Percentiles rank a stretch among this genome's conserved stretches.
Evolutionary conservation across 1,140 invertebrate genomes (phyloP).

Genomic region (Drosophila simulans): DNA sequence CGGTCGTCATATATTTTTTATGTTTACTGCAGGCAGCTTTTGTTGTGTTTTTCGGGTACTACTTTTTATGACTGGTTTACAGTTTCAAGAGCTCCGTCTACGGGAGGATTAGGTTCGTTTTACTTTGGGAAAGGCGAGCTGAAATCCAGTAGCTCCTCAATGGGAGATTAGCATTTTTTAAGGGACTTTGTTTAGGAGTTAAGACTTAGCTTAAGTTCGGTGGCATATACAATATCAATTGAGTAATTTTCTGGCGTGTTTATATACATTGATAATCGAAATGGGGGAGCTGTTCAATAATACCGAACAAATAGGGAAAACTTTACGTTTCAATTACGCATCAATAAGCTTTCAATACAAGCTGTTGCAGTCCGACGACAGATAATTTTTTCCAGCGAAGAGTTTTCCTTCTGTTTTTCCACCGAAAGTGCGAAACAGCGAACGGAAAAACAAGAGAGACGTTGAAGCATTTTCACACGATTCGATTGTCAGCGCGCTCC

Average conservation of each 20-base stretch:
- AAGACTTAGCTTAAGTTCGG: not conserved
- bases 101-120: constrained; percentile 58
- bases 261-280: constrained; percentile 13
- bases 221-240: constrained; percentile 22
- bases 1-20: constrained; percentile 72
- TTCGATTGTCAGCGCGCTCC: constrained; percentile 52
- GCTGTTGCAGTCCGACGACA: constrained; percentile 74
- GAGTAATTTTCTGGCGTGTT: constrained; percentile 7
- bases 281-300: constrained; percentile 1
- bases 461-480: constrained; percentile 62
- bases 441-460: constrained; percentile 43
- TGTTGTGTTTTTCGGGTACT: constrained; percentile 64
- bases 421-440: constrained; percentile 38
- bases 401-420: constrained; percentile 17
- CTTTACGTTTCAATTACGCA: constrained; percentile 83
- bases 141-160: constrained; percentile 1
- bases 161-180: not conserved
- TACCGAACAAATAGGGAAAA: constrained; percentile 50
- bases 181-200: not conserved
- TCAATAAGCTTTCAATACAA: constrained; percentile 83
- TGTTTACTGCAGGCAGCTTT: constrained; percentile 76
- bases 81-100: constrained; percentile 63
- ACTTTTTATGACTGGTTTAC: constrained; percentile 75
- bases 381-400: constrained; percentile 60
- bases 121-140: not conserved